Evolutionary conservation across 2,888 invertebrate species (phyloP).

Genomic region (Anoncus sp.): DNA sequence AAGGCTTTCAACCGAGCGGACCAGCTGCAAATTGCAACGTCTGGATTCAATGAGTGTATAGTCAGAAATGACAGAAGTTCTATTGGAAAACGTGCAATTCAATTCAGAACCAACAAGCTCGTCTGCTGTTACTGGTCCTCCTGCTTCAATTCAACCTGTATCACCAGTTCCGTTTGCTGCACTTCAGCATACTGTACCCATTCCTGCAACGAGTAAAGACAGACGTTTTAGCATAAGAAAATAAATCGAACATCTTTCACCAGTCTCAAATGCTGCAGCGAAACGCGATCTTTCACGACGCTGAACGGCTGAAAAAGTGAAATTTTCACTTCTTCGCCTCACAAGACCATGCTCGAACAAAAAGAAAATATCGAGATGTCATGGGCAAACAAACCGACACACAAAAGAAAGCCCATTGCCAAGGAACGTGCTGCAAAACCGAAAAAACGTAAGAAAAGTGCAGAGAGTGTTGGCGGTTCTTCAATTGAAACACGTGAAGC

Average conservation of each 20-base stretch:
- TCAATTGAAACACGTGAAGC: constrained; percentile 32
- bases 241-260: constrained; percentile 22
- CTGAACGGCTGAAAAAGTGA: background rate
- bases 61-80: constrained; percentile 35
- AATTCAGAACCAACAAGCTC: constrained; percentile 28
- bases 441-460: constrained; percentile 40
- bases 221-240: constrained; percentile 18
- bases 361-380: constrained; percentile 5
- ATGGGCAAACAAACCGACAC: constrained; percentile 2
- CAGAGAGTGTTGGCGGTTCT: constrained; percentile 39
- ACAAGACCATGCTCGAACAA: constrained; percentile 20
- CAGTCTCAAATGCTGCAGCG: constrained; percentile 5
- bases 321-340: constrained; percentile 5
- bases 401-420: constrained; percentile 37
- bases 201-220: constrained; percentile 37
- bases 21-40: too few species aligned
- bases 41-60: too few species aligned
- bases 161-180: constrained; percentile 29
- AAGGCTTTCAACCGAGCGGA: too few species aligned
- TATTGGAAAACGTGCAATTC: constrained; percentile 19
- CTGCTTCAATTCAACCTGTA: too few species aligned
- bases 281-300: too few species aligned
- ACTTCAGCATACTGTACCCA: constrained; percentile 23
- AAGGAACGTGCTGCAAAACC: constrained; percentile 37
- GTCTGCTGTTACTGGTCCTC: too few species aligned